Conservation (phyloP, 2,113 vertebrate species). For the Dicaeum eximium region DNA sequence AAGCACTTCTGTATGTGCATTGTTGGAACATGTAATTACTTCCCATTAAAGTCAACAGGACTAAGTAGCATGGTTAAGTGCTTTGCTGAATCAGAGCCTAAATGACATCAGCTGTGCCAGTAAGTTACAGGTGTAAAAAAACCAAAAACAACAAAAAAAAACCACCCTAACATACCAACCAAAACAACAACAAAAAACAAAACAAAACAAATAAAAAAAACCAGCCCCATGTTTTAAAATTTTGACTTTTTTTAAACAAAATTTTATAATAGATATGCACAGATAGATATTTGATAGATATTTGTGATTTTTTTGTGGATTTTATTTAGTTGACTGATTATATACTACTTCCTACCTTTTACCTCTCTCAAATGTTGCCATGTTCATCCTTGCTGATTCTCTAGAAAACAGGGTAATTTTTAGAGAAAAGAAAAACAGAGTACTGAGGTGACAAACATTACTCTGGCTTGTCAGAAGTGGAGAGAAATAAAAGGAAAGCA, state of each 20-base stretch:
- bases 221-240: neutral
- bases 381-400: neutral
- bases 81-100: slow-evolving; percentile 57
- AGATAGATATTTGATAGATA: too few relatives aligned
- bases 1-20: slow-evolving; percentile 43
- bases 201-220: accelerated
- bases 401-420: neutral
- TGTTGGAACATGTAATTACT: slow-evolving; percentile 64
- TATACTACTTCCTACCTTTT: neutral
- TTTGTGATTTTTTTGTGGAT: neutral
- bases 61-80: slow-evolving; percentile 52
- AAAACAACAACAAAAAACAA: neutral
- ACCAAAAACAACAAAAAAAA: neutral
- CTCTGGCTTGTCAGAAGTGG: neutral
- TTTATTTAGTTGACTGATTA: neutral
- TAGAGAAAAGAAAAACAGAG: neutral
- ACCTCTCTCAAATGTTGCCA: neutral
- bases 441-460: neutral
- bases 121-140: slow-evolving; percentile 50
- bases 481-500: neutral
- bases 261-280: neutral
- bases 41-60: slow-evolving; percentile 50
- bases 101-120: slow-evolving; percentile 57
- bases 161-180: neutral
- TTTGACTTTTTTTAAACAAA: neutral